A percentile compares a stretch with the other conserved stretches of the same genome.
Conservation (phyloP, 2,888 invertebrate genomes). For the Gari tellinella region DNA sequence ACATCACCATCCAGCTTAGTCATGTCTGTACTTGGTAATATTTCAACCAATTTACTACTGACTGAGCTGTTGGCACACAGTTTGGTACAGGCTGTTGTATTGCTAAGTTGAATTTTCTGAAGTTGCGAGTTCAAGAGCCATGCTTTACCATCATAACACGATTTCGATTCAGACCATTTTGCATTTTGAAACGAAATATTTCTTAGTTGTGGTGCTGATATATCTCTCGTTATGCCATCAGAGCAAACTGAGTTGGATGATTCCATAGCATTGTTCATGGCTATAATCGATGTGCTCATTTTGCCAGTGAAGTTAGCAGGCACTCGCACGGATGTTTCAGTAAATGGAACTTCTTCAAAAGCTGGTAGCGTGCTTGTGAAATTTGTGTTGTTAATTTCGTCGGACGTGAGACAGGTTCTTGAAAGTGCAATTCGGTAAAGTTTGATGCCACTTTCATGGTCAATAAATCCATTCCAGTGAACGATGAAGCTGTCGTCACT, state of each 20-base stretch:
- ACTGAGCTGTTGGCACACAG: not conserved
- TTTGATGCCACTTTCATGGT: slow-evolving; percentile 69
- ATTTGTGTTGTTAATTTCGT: slow-evolving; percentile 11
- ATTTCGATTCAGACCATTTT: slow-evolving; percentile 23
- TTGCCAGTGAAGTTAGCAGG: slow-evolving; percentile 43
- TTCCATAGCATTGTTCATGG: slow-evolving; percentile 69
- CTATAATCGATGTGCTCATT: slow-evolving; percentile 65
- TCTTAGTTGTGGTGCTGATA: slow-evolving; percentile 33
- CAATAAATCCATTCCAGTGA: slow-evolving; percentile 67
- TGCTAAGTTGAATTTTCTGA: slow-evolving; percentile 3
- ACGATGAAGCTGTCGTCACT: slow-evolving; percentile 39
- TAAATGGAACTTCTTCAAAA: slow-evolving; percentile 5
- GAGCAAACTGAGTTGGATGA: slow-evolving; percentile 69
- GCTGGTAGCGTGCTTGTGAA: slow-evolving; percentile 1
- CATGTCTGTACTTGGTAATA: no score
- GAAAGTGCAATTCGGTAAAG: slow-evolving; percentile 54
- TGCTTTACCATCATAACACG: slow-evolving; percentile 1
- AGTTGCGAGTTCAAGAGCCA: slow-evolving; percentile 10
- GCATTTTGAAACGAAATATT: slow-evolving; percentile 48
- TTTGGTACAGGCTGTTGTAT: not conserved
- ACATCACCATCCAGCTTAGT: no score
- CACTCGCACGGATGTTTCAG: slow-evolving; percentile 11
- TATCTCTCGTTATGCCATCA: slow-evolving; percentile 63
- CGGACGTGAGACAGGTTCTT: slow-evolving; percentile 37
- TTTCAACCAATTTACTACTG: no score